These are phyloP conservation scores for Bubo blakistoni DNA, from an alignment of 2,113 vertebrate genomes.

Conservation along the genomic window DNA sequence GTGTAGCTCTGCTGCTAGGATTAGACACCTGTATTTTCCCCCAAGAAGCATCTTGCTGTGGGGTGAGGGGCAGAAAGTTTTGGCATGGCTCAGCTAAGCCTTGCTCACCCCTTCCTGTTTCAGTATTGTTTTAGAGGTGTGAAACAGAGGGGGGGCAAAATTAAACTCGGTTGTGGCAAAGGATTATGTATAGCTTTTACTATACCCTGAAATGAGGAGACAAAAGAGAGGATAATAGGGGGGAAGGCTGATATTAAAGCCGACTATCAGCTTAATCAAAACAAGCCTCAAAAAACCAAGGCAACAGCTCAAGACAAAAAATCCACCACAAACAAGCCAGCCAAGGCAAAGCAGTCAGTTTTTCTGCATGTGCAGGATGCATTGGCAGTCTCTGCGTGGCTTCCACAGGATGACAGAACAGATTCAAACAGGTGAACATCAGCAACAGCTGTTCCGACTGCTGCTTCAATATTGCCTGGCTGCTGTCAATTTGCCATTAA, in stretches of 20 bases:
- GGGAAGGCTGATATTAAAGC: background rate
- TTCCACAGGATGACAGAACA: background rate
- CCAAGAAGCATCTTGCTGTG: background rate
- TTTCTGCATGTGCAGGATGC: background rate
- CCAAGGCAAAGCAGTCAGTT: background rate
- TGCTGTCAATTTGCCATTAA: background rate
- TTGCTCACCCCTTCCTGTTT: background rate
- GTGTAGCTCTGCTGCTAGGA: background rate
- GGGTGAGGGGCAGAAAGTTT: background rate
- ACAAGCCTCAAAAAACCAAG: background rate
- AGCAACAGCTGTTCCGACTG: background rate
- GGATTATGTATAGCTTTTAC: background rate
- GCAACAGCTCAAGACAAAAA: background rate
- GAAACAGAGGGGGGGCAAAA: background rate
- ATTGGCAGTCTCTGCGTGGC: background rate
- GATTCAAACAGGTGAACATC: background rate
- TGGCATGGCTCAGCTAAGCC: background rate
- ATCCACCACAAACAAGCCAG: background rate
- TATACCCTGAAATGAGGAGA: background rate
- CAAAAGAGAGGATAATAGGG: background rate
- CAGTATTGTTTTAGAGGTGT: background rate
- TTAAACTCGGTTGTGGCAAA: background rate
- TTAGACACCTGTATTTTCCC: background rate
- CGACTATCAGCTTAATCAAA: background rate
- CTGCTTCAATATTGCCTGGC: background rate